phyloP scores from a whole-genome alignment of 2,888 invertebrate genomes.

The Automeris io region DNA sequence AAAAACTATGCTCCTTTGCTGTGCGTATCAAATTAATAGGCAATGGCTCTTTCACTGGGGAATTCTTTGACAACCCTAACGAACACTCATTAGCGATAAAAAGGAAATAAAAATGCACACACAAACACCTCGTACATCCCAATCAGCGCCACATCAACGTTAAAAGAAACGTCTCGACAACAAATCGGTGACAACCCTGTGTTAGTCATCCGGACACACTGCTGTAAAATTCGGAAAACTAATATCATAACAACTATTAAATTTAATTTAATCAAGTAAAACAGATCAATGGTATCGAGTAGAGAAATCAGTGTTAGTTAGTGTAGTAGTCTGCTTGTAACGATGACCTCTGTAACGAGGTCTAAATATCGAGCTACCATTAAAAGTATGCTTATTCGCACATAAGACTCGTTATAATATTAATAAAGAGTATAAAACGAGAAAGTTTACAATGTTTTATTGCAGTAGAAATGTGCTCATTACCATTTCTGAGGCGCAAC shows the following conservation, averaged over 20 bases:
- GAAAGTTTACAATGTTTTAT: no score
- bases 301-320: neutral
- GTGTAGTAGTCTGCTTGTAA: no score
- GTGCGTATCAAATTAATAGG: slow-evolving; percentile 1
- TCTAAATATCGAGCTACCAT: no score
- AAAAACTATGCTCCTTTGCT: neutral
- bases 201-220: slow-evolving; percentile 24
- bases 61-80: slow-evolving; percentile 30
- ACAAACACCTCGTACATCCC: slow-evolving; percentile 61
- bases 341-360: no score
- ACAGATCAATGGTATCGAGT: neutral
- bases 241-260: neutral
- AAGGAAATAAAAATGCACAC: slow-evolving; percentile 46
- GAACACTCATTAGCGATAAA: slow-evolving; percentile 57
- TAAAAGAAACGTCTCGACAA: slow-evolving; percentile 66
- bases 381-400: no score
- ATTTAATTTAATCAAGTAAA: neutral
- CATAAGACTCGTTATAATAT: no score
- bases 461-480: no score
- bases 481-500: no score
- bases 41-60: slow-evolving; percentile 1
- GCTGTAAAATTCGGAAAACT: slow-evolving; percentile 7
- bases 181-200: slow-evolving; percentile 67
- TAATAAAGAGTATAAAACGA: no score
- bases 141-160: slow-evolving; percentile 63